These are phyloP conservation scores for Schizopygopsis malacanthus DNA, from an alignment of 2,797 vertebrate species.

Conservation along the genomic window DNA sequence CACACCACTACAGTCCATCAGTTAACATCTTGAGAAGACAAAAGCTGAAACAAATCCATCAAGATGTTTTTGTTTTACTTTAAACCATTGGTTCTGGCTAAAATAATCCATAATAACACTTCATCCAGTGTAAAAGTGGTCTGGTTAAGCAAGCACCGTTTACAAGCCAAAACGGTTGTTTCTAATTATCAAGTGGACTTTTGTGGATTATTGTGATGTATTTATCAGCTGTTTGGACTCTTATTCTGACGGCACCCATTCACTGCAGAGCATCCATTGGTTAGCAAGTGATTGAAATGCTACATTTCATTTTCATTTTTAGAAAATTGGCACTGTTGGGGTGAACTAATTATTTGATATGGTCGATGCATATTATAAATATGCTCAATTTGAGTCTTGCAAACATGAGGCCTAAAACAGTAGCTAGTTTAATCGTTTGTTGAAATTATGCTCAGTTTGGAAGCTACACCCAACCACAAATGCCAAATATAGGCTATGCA, in stretches of 20 bases:
- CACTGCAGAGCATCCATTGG: neutral
- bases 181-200: neutral
- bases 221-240: no score
- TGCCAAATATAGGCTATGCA: slow-evolving; percentile 24
- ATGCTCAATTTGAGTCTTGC: neutral
- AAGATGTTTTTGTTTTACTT: neutral
- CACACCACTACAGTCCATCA: neutral
- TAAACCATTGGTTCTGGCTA: neutral
- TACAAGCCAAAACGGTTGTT: neutral
- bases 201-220: no score
- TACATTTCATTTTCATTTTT: neutral
- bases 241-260: neutral
- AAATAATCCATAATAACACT: neutral
- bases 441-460: slow-evolving; percentile 42
- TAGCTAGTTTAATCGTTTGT: slow-evolving; percentile 25
- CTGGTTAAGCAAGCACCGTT: neutral
- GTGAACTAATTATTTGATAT: neutral
- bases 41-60: neutral
- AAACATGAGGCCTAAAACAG: neutral
- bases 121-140: neutral
- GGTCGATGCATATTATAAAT: neutral
- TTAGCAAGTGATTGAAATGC: no score
- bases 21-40: neutral
- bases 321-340: neutral
- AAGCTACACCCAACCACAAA: slow-evolving; percentile 15